Base-by-base conservation (phyloP, 2,797 vertebrate genomes). In the Ptychobarbus kaznakovi region DNA sequence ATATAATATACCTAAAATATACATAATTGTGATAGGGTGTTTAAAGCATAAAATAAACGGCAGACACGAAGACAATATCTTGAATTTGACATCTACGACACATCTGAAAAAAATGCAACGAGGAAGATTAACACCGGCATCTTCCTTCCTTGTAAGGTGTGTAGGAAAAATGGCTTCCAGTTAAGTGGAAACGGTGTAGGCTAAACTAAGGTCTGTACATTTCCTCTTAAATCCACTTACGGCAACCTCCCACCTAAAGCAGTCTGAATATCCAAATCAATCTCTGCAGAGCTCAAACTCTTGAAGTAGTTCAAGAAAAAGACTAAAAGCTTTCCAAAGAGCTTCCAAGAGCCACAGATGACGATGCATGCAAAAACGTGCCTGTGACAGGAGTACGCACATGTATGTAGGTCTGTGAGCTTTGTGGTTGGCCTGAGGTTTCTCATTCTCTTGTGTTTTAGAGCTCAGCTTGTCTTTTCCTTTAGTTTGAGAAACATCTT, bases 371-470 rank as follows among this genome's bases (percentile, higher is more conserved):
- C 10, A 9, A 63, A 74, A 65, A 74, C 53, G 70, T 84, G 65
- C 28, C 28, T 28, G 80, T 69, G 63, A 81, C 32, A 49, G 73
- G 61, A 77, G 65, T 46, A 66, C 25, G 56, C 72, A 79, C 16
- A 84, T 70, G 61, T 70, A 81, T 56, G 70, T 40, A 85, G 84
- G 82, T 81, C 73, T 77, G n/a, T 44, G n/a, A 38, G 69, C 65
- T 69, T 83, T 89, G 88, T 85, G 88, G 88, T 88, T 49, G 22
- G 42, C 3, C 49, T 86, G 85, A 20, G 88, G 88, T 89, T 88
- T 86, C 82, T 61, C 81, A n/a, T 86, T 80, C 80, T 85, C 69
- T 38, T 75, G 28, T 46, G 78, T 65, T 75, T n/a, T 83, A 83
- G 68, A 82, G 51, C 86, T 89, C 81, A 87, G 86, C 73, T 87